Evolutionary conservation across 2,797 vertebrate species (phyloP).

Genomic region (Pipistrellus nathusii): DNA sequence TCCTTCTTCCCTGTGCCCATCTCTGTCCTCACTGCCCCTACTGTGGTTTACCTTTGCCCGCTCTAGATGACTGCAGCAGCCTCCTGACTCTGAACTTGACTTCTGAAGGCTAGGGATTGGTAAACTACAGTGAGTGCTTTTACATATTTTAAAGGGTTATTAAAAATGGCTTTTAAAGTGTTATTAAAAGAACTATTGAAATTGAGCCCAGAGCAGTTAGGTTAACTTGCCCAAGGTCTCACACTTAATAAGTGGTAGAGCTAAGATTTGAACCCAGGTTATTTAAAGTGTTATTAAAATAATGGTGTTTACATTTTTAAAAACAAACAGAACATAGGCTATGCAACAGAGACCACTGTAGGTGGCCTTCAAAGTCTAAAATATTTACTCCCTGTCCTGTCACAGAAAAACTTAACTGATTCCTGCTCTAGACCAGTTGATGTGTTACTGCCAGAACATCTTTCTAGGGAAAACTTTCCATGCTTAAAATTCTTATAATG

Average conservation of each 20-base stretch:
- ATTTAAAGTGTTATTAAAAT: conserved; percentile 12
- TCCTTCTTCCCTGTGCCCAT: not conserved
- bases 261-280: not conserved
- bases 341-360: not conserved
- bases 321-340: not conserved
- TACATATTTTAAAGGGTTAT: conserved; percentile 32
- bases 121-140: not conserved
- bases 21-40: not conserved
- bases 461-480: not conserved
- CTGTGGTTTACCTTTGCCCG: not conserved
- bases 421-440: not conserved
- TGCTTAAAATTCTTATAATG: conserved; percentile 23
- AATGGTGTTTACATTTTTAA: conserved; percentile 5
- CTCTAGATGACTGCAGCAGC: not conserved
- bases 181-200: conserved; percentile 46
- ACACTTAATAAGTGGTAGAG: not conserved
- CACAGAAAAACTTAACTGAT: not conserved
- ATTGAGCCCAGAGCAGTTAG: not conserved
- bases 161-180: conserved; percentile 30
- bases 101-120: not conserved
- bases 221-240: conserved; percentile 6
- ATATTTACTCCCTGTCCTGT: not conserved
- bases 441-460: not conserved
- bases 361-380: conserved; percentile 4
- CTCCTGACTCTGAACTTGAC: not conserved